Evolutionary conservation across 2,113 vertebrate genomes (phyloP), one percentile per base, ranked within the genome.

Genomic region (Rynchops niger): DNA sequence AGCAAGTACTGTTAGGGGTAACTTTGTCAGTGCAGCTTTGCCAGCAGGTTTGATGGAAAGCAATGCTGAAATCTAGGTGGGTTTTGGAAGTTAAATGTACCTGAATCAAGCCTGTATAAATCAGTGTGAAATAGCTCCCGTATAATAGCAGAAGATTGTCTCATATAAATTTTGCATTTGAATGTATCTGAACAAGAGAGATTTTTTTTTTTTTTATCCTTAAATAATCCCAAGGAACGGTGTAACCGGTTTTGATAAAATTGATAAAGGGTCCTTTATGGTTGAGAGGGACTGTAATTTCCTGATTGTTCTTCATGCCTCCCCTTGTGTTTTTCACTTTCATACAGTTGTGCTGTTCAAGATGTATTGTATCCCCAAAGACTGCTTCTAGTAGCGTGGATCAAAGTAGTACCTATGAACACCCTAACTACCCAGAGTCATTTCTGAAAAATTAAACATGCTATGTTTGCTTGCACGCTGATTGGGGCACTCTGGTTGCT

Each of bases 401-500:
- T 97, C 96, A 92, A 96, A 97, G 94, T 52, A 10, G 63, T 86
- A 77, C 92, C 91, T 93, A n/a, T 59, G 86, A 94, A 90, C 84
- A 93, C 94, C 93, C 90, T 82, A 85, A 96, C 96, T 93, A 97
- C 96, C 93, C 76, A 86, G 95, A 95, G 96, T 93, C 30, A 80
- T 97, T 97, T 96, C 96, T 93, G 96, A 94, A 90, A 98, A 98
- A 97, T 95, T 96, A 97, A 97, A 94, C 82, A 74, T 79, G 94
- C 97, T 96, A 71, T 94, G 97, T 98, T 95, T 98, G 98, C 98
- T 98, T 96, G 98, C 98, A 98, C 82, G 38, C 96, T 97, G 98
- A 97, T 96, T 96, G 96, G 96, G 96, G 97, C 93, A 97, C 97
- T 97, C 95, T 94, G 92, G 96, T 91, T 88, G 98, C 98, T 98